Evolutionary conservation across 2,113 vertebrate genomes (phyloP), one percentile per base, ranked within the genome.

Genomic region (Platichthys flesus): DNA sequence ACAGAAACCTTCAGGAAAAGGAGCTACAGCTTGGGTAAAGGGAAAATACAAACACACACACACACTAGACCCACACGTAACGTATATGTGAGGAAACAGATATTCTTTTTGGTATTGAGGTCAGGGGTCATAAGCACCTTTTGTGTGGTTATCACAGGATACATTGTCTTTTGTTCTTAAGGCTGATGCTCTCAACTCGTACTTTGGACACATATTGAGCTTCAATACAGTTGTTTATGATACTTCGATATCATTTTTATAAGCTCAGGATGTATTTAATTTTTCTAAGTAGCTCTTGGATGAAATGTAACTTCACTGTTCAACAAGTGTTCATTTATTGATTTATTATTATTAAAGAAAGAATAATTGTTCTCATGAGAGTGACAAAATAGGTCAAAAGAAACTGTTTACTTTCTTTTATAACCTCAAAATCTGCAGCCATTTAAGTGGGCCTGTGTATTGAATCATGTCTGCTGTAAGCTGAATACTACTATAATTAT

Each of bases 1-100:
- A 73, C 65, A 87, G 68, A 86, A 87, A 71, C 70, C 56, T 72
- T 60, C 56, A 58, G 63, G 57, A 71, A 81, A 77, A 69, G 60
- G 26, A 85, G 20, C 45, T 16, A 1, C n/a, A 0, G 28, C 51
- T 76, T 23, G 35, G 51, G 65, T 58, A 73, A 14, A 74, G 35
- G 54, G 35, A 63, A 18, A 23, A 79, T 21, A 57, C 13, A 63
- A n/a, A 67, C 9, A n/a, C 15, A 58, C 58, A 61, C 13, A 40
- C 47, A 62, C 26, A 68, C n/a, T 35, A 49, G 57, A 31, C 18
- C 24, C 56, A 62, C 37, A 75, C 51, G 66, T n/a, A 45, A 40
- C 10, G 23, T 42, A 75, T 76, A 58, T 58, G 31, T 18, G 9
- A 72, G 63, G 63, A 14, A 45, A 79, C 63, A 74, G 35, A 76